phyloP scores from a whole-genome alignment of 2,797 vertebrate species.

The Spea hammondii region DNA sequence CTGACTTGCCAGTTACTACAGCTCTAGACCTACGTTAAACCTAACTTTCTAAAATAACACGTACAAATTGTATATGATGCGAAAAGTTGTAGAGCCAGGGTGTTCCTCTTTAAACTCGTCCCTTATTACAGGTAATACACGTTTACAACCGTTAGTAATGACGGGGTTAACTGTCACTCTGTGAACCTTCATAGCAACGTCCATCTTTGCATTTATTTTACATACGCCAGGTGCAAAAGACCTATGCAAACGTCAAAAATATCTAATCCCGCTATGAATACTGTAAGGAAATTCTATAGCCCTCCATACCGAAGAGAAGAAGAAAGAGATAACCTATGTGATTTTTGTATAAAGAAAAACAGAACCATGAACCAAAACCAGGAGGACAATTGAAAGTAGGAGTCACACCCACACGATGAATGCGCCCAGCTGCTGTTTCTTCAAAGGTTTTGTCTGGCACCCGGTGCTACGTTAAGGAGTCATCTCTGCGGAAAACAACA shows the following conservation, averaged over 20 bases:
- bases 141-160: too few relatives aligned
- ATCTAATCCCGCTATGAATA: constrained; percentile 17
- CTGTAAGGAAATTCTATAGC: not conserved
- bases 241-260: not conserved
- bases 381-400: not conserved
- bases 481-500: not conserved
- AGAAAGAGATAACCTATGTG: constrained; percentile 8
- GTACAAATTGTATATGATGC: too few relatives aligned
- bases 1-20: too few relatives aligned
- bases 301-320: not conserved
- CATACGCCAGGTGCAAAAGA: constrained; percentile 30
- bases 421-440: not conserved
- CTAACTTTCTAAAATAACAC: too few relatives aligned
- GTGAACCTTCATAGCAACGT: not conserved
- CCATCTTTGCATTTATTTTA: constrained; percentile 17
- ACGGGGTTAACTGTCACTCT: too few relatives aligned
- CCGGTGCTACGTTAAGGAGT: not conserved
- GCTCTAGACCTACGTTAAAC: too few relatives aligned
- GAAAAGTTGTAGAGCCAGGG: too few relatives aligned
- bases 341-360: not conserved
- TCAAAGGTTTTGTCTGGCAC: not conserved
- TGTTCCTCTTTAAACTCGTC: too few relatives aligned
- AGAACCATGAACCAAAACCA: not conserved
- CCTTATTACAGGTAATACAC: too few relatives aligned
- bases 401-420: not conserved